Evolutionary conservation across 2,797 vertebrate genomes (phyloP), one percentile per base, ranked within the genome.

Genomic region (Betta splendens): DNA sequence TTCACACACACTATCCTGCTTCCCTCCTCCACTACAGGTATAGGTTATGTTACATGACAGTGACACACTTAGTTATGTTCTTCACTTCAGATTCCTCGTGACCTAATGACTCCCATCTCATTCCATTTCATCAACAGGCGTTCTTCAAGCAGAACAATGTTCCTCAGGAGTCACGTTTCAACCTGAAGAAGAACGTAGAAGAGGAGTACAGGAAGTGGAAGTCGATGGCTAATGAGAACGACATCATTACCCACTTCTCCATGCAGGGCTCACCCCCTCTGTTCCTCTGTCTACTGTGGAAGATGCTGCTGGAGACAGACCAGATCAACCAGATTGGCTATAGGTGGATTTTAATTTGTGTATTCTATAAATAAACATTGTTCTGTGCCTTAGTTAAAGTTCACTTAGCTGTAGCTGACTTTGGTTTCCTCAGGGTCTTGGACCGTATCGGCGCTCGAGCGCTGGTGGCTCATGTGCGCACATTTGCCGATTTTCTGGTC

Each of bases 181-280:
- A 99, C 89, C 88, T 99, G 80, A 99, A 99, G 86, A 99, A 98
- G 88, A 99, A 99, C 1, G 98, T 99, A 39, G 98, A 99, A 70
- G 98, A 99, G 60, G 98, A 99, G 50, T 99, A 99, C 77, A 91
- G 98, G 22, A 99, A 99, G 85, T 99, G 98, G 98, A 99, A 99
- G 81, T 98, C 97, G 0, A 98, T 99, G 98, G 95, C 93, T 63
- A 97, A 93, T 4, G 96, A 99, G 89, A 98, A 94, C 9, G 97
- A 98, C 73, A 98, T 99, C 73, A 98, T 98, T 42, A 95, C 95
- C 5, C 96, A 98, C 60, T 99, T 99, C 69, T 97, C 97, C 70
- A 90, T 94, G 67, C 96, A 98, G 66, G 94, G 96, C 38, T 98
- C 97, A 6, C 93, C 96, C 1, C 95, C 96, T 0, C 94, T 99